Evolutionary conservation across 2,797 vertebrate genomes (phyloP), one percentile per base, ranked within the genome.

Genomic region (Falco berigora): DNA sequence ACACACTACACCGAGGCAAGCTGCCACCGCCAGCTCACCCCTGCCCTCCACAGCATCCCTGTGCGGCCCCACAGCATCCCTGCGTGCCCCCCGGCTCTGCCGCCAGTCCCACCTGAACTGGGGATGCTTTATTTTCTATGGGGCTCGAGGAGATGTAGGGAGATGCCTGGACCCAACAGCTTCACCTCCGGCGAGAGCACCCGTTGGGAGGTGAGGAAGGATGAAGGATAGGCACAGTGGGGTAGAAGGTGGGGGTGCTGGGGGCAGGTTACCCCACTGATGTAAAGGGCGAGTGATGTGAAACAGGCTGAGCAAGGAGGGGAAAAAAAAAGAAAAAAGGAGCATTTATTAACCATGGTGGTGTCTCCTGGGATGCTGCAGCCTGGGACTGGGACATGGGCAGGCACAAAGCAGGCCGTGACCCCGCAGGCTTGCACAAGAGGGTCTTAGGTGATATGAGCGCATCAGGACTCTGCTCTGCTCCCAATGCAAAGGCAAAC

Each of bases 361-460:
- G 16, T 46, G 49, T 53, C 23, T 49, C 30, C 53, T 5, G 23
- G 18, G 25, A 30, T 2, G 6, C 20, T 40, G 74, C 42, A 68
- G 64, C 46, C 11, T 6, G 50, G 66, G 47, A 25, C 10, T 1
- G 53, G 38, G 34, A 30, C 49, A 19, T 0, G 2, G 71, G 6
- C 27, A 27, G 40, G 53, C 32, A 71, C 49, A 1, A 40, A 32
- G 71, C 7, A 28, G 56, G 23, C 1, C 0, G 25, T 34, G 67
- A 56, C 36, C n/a, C 22, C 40, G 0, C 50, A 27, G 34, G 28
- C 4, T 59, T 46, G 46, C 53, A 21, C n/a, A 14, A 21, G 12
- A 14, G 10, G 16, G 2, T 46, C 12, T 38, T 16, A 7, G 0
- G 7, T 64, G 47, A 50, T 56, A 46, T 0, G 1, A 72, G 44